Conservation (phyloP, 1,140 invertebrate species). For the Drosophila kohkoa region DNA sequence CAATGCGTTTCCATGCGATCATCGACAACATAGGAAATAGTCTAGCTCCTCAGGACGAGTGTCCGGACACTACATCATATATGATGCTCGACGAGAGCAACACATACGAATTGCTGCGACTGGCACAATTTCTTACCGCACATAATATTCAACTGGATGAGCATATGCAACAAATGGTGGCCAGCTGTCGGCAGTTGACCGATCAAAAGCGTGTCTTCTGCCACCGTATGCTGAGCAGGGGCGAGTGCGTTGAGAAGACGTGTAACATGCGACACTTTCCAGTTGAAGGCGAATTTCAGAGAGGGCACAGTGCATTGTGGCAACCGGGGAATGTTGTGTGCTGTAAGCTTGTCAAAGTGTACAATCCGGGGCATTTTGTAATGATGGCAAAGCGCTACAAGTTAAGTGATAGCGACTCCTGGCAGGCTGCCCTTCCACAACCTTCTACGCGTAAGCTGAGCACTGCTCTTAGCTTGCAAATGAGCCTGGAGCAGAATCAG, state of each 20-base stretch:
- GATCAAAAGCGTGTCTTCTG: constrained; percentile 25
- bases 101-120: constrained; percentile 2
- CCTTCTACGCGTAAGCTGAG: not conserved
- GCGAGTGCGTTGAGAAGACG: constrained; percentile 20
- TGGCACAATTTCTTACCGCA: constrained; percentile 31
- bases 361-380: constrained; percentile 40
- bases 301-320: not conserved
- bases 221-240: not conserved
- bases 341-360: constrained; percentile 35
- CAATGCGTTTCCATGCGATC: constrained; percentile 42
- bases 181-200: not conserved
- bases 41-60: not conserved
- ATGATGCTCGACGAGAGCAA: constrained; percentile 55
- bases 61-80: not conserved
- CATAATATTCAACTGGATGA: constrained; percentile 27
- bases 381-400: constrained; percentile 44
- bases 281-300: constrained; percentile 15
- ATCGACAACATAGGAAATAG: constrained; percentile 42
- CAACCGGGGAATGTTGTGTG: constrained; percentile 26
- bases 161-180: constrained; percentile 8
- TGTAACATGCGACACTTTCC: constrained; percentile 47
- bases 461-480: constrained; percentile 25
- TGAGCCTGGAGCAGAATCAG: constrained; percentile 9
- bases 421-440: constrained; percentile 14
- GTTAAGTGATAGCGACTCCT: not conserved